Percentiles rank a stretch among this genome's conserved stretches.
These are phyloP conservation scores for Tigriopus californicus DNA, from an alignment of 2,888 invertebrate genomes.

Conservation along the genomic window DNA sequence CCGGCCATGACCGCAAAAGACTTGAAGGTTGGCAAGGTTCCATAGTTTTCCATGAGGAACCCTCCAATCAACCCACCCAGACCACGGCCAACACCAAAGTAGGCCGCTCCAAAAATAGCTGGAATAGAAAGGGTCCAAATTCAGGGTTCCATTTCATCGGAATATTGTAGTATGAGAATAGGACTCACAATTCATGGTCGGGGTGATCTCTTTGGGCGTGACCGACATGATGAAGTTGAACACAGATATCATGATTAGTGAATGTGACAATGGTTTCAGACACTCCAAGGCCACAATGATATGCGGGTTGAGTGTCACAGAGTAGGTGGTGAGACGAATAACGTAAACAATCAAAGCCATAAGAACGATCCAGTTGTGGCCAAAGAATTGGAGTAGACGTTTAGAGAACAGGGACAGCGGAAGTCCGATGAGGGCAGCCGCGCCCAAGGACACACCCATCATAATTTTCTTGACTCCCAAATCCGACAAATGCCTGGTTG, in stretches of 20 bases:
- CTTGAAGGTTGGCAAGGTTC: background rate
- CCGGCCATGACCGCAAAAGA: background rate
- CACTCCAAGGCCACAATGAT: background rate
- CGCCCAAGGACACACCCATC: conserved; percentile 61
- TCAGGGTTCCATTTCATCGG: conserved; percentile 46
- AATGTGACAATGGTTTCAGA: background rate
- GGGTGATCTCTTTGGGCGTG: no score
- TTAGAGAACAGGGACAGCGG: conserved; percentile 55
- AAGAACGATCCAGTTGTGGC: conserved; percentile 23
- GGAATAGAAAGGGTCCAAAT: conserved; percentile 56
- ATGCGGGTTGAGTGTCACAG: background rate
- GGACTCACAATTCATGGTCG: no score
- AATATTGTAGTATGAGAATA: no score
- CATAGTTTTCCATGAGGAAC: background rate
- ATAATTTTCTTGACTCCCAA: conserved; percentile 50
- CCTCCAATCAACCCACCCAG: background rate
- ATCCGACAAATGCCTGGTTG: conserved; percentile 42
- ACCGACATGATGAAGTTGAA: conserved; percentile 45
- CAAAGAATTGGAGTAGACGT: conserved; percentile 47
- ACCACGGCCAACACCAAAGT: conserved; percentile 46
- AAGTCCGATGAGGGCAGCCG: conserved; percentile 53
- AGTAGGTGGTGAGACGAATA: background rate
- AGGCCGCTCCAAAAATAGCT: conserved; percentile 53
- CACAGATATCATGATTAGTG: conserved; percentile 42
- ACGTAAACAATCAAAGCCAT: background rate